Conservation (phyloP, 2,797 vertebrate species). For the Malacoctenus gilli region DNA sequence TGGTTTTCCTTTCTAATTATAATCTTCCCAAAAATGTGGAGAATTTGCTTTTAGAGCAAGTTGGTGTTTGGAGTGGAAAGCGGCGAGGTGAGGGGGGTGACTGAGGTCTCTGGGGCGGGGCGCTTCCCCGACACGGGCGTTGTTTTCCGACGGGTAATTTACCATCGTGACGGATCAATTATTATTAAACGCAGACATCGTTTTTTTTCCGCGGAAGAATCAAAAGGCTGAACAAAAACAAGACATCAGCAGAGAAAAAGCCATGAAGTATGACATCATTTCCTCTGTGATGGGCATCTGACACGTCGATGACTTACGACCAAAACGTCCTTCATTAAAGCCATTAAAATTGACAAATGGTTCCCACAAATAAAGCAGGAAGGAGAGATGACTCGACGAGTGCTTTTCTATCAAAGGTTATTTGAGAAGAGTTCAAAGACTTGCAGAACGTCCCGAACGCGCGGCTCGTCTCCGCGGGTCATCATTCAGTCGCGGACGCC, state of each 20-base stretch:
- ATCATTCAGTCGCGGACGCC: constrained; percentile 63
- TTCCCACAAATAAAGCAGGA: constrained; percentile 44
- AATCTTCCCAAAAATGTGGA: constrained; percentile 83
- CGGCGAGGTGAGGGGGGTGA: constrained; percentile 48
- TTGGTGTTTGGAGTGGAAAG: constrained; percentile 73
- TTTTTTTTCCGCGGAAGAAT: neutral
- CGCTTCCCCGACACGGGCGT: constrained; percentile 13
- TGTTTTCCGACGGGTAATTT: constrained; percentile 23
- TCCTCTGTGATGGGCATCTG: constrained; percentile 44
- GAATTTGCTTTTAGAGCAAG: constrained; percentile 80
- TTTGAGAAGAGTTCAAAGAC: constrained; percentile 63
- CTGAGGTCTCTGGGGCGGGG: constrained; percentile 48
- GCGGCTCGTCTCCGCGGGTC: constrained; percentile 52
- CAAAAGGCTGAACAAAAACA: neutral
- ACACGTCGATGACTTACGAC: constrained; percentile 53
- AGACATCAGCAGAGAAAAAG: neutral
- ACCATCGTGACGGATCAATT: constrained; percentile 25
- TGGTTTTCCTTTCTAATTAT: constrained; percentile 87
- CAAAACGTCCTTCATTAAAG: constrained; percentile 44
- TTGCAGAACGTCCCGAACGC: constrained; percentile 45
- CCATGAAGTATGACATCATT: constrained; percentile 52
- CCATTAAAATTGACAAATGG: constrained; percentile 62
- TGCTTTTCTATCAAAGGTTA: constrained; percentile 56
- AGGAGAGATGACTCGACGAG: constrained; percentile 56
- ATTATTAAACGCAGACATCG: constrained; percentile 35